Evolutionary conservation across 2,797 vertebrate genomes (phyloP).

Genomic region (Microtus californicus): DNA sequence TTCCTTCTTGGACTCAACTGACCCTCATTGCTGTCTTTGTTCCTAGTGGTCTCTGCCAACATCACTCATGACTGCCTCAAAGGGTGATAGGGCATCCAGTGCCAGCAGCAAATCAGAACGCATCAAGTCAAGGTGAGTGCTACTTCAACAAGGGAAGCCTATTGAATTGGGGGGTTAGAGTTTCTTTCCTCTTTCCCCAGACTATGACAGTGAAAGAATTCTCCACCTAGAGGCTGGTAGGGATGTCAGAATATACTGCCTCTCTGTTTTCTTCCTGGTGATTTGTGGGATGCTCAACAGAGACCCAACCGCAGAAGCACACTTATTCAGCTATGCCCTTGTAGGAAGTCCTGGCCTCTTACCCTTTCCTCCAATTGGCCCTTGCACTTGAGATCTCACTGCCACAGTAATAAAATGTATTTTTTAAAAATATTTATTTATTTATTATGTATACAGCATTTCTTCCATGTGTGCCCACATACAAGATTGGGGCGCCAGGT

Average conservation of each 20-base stretch:
- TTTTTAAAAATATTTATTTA: no score
- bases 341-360: background rate
- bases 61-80: constrained; percentile 81
- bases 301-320: background rate
- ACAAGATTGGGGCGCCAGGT: no score
- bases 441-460: no score
- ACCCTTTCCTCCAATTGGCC: background rate
- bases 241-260: background rate
- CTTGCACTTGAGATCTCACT: background rate
- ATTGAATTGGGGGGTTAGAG: background rate
- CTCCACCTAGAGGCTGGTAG: background rate
- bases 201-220: background rate
- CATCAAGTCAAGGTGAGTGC: constrained; percentile 84
- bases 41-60: constrained; percentile 86
- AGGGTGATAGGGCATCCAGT: constrained; percentile 62
- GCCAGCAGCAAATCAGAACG: constrained; percentile 82
- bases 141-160: background rate
- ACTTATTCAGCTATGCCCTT: background rate
- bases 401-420: constrained; percentile 5
- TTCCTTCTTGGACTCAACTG: background rate
- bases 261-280: background rate
- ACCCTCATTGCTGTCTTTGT: constrained; percentile 59
- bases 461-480: no score
- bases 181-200: background rate
- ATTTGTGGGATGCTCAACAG: background rate